These are phyloP conservation scores for Perca fluviatilis DNA, from an alignment of 2,113 vertebrate species.

Conservation along the genomic window DNA sequence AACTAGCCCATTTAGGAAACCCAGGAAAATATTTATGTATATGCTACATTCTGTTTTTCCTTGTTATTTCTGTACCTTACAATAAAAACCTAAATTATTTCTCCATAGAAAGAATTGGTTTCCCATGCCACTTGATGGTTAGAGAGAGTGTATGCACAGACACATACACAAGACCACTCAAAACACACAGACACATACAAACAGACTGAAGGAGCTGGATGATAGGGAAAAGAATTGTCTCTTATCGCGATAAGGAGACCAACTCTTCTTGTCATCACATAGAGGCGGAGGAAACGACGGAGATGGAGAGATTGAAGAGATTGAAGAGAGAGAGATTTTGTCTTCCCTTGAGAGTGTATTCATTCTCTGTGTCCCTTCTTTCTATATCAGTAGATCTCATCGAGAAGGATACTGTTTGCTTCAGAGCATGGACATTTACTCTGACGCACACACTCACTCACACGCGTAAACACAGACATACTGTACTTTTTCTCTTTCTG, in stretches of 20 bases:
- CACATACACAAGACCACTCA: not conserved
- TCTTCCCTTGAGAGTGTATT: constrained; percentile 49
- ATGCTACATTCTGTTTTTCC: not conserved
- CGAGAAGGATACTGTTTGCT: constrained; percentile 41
- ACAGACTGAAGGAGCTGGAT: not conserved
- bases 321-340: constrained; percentile 24
- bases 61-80: not conserved
- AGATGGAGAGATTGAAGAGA: constrained; percentile 44
- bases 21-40: not conserved
- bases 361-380: constrained; percentile 42
- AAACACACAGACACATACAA: not conserved
- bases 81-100: not conserved
- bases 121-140: not conserved
- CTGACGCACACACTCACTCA: not conserved
- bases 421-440: constrained; percentile 45
- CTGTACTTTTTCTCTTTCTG: not conserved
- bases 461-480: not conserved
- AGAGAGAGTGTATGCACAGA: too few relatives aligned
- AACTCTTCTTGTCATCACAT: constrained; percentile 33
- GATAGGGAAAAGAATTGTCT: constrained; percentile 29
- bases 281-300: constrained; percentile 12
- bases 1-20: not conserved
- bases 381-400: constrained; percentile 52
- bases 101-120: not conserved
- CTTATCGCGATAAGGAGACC: constrained; percentile 22